Percentiles rank a stretch among this genome's conserved stretches.
phyloP scores from a whole-genome alignment of 2,113 vertebrate genomes.

The Sinosuthora webbiana region DNA sequence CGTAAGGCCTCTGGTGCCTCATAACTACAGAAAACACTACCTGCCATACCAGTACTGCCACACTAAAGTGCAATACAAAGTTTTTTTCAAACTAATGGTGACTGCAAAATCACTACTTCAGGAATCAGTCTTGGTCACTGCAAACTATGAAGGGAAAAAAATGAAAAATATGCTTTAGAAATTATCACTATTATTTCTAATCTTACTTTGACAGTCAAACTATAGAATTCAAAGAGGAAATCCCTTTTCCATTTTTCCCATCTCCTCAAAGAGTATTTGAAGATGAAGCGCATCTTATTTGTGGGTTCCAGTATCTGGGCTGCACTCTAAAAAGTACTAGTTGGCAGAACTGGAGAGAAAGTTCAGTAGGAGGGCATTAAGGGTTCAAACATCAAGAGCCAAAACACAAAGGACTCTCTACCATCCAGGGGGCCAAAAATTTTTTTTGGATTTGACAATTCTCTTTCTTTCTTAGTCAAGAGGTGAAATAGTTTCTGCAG shows the following conservation, averaged over 20 bases:
- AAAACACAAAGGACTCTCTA: background rate
- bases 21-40: background rate
- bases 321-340: background rate
- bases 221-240: background rate
- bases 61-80: background rate
- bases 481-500: background rate
- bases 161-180: background rate
- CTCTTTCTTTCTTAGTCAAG: background rate
- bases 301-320: background rate
- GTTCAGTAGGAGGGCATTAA: background rate
- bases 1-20: background rate
- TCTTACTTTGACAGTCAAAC: background rate
- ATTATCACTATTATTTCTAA: background rate
- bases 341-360: background rate
- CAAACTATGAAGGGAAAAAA: background rate
- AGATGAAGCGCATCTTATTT: background rate
- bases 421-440: background rate
- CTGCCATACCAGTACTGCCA: background rate
- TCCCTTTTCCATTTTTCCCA: background rate
- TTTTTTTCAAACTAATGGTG: background rate
- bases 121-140: background rate
- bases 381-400: background rate
- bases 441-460: background rate
- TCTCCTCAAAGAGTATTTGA: background rate
- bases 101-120: background rate